Percentiles rank a stretch among this genome's conserved stretches.
Conservation (phyloP, 37 sponge, comb jelly and placozoan genomes). For the Sycon ciliatum region DNA sequence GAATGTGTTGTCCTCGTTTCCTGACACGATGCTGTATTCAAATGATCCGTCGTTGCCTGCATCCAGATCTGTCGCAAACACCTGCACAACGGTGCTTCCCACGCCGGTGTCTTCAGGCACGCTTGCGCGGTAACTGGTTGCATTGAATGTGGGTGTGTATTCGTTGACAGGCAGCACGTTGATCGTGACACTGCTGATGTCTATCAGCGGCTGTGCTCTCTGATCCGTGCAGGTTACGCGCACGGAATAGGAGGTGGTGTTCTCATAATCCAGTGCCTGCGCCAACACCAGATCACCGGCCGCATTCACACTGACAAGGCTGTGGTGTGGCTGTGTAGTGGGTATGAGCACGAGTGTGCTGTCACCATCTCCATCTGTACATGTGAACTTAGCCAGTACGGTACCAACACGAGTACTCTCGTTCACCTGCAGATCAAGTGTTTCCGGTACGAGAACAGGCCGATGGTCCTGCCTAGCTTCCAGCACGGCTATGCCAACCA, state of each 20-base stretch:
- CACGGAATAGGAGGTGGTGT: slow-evolving; percentile 9
- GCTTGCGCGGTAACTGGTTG: slow-evolving; percentile 20
- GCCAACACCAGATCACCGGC: slow-evolving; percentile 34
- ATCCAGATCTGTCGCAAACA: slow-evolving; percentile 48
- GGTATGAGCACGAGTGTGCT: too few relatives aligned
- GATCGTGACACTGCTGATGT: slow-evolving; percentile 32
- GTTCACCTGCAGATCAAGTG: too few relatives aligned
- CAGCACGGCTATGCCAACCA: too few relatives aligned
- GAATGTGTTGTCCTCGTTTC: slow-evolving; percentile 31
- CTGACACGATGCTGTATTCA: slow-evolving; percentile 30
- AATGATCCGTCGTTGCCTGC: slow-evolving; percentile 40
- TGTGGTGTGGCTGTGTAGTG: neutral
- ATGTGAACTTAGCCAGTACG: slow-evolving; percentile 30
- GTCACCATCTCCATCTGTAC: slow-evolving; percentile 43
- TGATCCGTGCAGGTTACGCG: slow-evolving; percentile 51
- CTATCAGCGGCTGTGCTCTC: slow-evolving; percentile 26
- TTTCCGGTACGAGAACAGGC: too few relatives aligned
- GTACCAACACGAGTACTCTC: slow-evolving; percentile 32
- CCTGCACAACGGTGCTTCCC: slow-evolving; percentile 27
- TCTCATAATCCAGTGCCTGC: slow-evolving; percentile 38
- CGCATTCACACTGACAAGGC: slow-evolving; percentile 18
- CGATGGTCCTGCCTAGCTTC: too few relatives aligned
- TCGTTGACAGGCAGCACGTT: slow-evolving; percentile 46
- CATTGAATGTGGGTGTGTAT: slow-evolving; percentile 36
- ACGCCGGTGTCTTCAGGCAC: slow-evolving; percentile 36